Conservation (phyloP, 1,140 invertebrate species). For the Coptotermes formosanus region DNA sequence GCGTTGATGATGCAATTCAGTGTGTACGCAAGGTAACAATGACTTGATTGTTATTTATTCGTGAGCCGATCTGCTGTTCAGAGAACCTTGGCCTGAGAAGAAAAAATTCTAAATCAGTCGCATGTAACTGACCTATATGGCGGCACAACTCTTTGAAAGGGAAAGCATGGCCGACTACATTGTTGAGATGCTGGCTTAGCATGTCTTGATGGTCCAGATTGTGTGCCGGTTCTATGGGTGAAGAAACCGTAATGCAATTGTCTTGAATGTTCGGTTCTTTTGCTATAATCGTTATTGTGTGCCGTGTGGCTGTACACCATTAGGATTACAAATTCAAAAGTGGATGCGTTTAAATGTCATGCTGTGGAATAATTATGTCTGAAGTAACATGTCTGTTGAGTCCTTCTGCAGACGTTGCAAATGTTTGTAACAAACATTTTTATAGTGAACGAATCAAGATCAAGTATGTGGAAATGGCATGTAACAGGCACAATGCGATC, state of each 20-base stretch:
- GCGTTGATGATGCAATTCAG: not conserved
- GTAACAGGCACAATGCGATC: too few relatives aligned
- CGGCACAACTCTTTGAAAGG: not conserved
- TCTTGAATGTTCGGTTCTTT: not conserved
- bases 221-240: not conserved
- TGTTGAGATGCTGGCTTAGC: not conserved
- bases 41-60: constrained; percentile 6
- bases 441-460: too few relatives aligned
- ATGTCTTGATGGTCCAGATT: not conserved
- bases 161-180: not conserved
- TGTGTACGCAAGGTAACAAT: not conserved
- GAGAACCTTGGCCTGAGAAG: not conserved
- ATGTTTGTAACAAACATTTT: too few relatives aligned
- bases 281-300: not conserved
- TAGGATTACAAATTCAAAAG: constrained; percentile 4
- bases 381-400: too few relatives aligned
- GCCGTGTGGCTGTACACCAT: not conserved
- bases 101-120: not conserved
- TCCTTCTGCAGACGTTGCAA: too few relatives aligned
- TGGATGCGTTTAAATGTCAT: not conserved
- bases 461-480: too few relatives aligned
- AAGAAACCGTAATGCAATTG: constrained; percentile 8
- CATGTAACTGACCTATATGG: not conserved
- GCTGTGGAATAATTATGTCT: not conserved
- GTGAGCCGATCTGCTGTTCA: not conserved